These are phyloP conservation scores for Lycaon pictus DNA, from an alignment of 2,113 vertebrate species.

Conservation along the genomic window DNA sequence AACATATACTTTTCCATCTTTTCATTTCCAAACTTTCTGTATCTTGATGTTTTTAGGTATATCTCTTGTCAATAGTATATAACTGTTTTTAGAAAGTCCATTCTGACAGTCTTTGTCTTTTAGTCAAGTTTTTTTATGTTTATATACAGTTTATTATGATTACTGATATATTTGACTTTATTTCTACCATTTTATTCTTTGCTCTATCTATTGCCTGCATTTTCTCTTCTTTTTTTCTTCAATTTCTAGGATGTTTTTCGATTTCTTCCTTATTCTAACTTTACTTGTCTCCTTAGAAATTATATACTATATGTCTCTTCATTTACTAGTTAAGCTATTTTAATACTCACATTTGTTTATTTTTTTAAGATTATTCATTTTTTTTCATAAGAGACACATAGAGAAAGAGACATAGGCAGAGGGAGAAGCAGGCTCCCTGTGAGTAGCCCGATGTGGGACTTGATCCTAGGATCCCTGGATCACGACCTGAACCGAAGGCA, in stretches of 20 bases:
- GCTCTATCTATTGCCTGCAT: not conserved
- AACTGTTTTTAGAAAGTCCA: not conserved
- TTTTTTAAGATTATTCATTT: too few species aligned
- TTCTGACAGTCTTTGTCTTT: not conserved
- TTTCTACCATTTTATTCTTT: not conserved
- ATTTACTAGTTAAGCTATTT: not conserved
- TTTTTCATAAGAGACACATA: too few species aligned
- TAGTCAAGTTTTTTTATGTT: not conserved
- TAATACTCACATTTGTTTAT: not conserved
- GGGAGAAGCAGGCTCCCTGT: too few species aligned
- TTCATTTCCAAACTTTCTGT: not conserved
- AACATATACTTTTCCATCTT: not conserved
- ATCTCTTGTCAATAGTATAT: not conserved
- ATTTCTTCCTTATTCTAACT: not conserved
- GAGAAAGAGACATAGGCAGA: too few species aligned
- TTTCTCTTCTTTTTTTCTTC: not conserved
- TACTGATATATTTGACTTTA: not conserved
- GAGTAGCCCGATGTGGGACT: too few species aligned
- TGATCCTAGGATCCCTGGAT: too few species aligned
- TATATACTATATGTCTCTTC: not conserved
- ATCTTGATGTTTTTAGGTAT: not conserved
- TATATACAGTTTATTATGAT: not conserved
- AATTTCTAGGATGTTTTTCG: not conserved
- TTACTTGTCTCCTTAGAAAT: not conserved
- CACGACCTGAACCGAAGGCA: too few species aligned